A percentile compares a stretch with the other conserved stretches of the same genome.
Conservation (phyloP, 2,888 invertebrate species). For the Netelia fuscicornis region DNA sequence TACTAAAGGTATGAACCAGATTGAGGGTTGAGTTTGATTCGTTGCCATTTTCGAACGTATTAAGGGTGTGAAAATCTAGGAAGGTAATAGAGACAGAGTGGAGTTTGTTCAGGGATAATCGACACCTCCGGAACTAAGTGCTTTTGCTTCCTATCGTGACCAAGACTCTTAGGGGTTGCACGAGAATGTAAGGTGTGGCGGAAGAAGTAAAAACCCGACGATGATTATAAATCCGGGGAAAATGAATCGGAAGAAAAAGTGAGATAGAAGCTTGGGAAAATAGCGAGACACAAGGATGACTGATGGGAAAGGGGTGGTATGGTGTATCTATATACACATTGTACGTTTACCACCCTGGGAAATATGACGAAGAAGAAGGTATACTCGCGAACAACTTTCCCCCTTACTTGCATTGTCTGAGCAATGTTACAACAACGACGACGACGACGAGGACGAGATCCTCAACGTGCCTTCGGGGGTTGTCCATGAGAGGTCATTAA, state of each 20-base stretch:
- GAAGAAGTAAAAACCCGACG: not conserved
- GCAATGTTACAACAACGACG: slow-evolving; percentile 47
- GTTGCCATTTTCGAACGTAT: too few relatives aligned
- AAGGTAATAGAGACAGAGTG: not conserved
- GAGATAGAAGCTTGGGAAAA: not conserved
- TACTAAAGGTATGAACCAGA: too few relatives aligned
- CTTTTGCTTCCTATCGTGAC: not conserved
- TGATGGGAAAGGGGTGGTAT: slow-evolving; percentile 37
- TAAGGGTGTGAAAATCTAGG: too few relatives aligned
- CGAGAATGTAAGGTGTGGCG: not conserved
- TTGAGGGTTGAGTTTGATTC: too few relatives aligned
- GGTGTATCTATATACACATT: slow-evolving; percentile 11
- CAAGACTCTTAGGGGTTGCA: not conserved
- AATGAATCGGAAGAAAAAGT: slow-evolving; percentile 1
- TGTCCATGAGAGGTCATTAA: slow-evolving; percentile 76
- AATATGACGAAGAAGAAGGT: slow-evolving; percentile 58
- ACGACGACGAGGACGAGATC: slow-evolving; percentile 44
- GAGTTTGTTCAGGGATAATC: not conserved
- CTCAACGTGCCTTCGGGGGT: slow-evolving; percentile 72
- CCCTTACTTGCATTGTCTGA: slow-evolving; percentile 69
- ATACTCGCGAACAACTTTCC: slow-evolving; percentile 59
- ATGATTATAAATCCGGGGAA: slow-evolving; percentile 24
- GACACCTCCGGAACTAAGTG: not conserved
- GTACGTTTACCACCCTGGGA: slow-evolving; percentile 20
- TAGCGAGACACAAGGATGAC: slow-evolving; percentile 45